Base-by-base conservation (phyloP, 2,888 invertebrate genomes). In the Limnephilus lunatus region DNA sequence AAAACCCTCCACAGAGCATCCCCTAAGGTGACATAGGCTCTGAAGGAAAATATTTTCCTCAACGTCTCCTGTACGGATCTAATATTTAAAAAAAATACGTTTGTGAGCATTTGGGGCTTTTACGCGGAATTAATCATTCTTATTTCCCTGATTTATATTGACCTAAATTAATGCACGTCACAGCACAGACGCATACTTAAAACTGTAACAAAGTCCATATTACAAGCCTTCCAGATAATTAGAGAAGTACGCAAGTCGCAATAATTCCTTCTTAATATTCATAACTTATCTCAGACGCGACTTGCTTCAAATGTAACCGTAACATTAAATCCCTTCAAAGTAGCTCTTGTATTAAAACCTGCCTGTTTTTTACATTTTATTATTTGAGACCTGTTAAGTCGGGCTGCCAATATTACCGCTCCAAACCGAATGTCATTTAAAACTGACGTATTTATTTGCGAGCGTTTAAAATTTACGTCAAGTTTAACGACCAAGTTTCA, bases 1-100 rank as follows among this genome's bases (percentile, higher is more conserved):
- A 32, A 32, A 2, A 32, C 32, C 32, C 32, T 2, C 3, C 32
- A 32, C 32, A 32, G 2, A 1, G 32, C 32, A 32, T 32, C 32
- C 32, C 32, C 2, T 32, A 32, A 32, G 32, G 3, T 32, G 32
- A 32, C 32, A 32, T 32, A 32, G 32, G 32, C 32, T 3, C 3
- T 32, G 32, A 32, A 1, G 32, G 32, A 32, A 32, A 32, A 2
- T 32, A 32, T 32, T 32, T 32, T 32, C 32, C 32, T 32, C 32
- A 2, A 3, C 1, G 2, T 32, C 32, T 3, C 1, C 1, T 32
- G 32, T 32, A 3, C 3, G 32, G 3, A 3, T 3, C 3, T 2
- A n/a, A n/a, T n/a, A 32, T 32, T 32, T 3, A 32, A 32, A 32
- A 32, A 32, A 32, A 32, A 32, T 2, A 32, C 3, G 39, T 3